A percentile compares a stretch with the other conserved stretches of the same genome.
Conservation (phyloP, 2,888 invertebrate genomes). For the Formica aserva region DNA sequence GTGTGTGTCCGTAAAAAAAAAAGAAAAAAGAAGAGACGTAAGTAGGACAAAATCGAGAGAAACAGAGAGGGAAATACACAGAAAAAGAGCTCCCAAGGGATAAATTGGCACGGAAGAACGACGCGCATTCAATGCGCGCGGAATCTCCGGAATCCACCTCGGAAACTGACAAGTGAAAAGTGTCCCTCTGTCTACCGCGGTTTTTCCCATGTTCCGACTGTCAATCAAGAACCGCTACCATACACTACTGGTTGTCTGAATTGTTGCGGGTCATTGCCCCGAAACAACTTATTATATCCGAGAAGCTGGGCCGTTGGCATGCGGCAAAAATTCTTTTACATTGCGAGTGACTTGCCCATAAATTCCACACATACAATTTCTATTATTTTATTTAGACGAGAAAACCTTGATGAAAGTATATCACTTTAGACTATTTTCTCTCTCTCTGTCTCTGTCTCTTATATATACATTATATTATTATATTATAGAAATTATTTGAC, state of each 20-base stretch:
- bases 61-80: not conserved
- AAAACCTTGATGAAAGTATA: not conserved
- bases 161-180: conserved; percentile 42
- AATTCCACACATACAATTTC: not conserved
- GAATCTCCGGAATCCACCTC: conserved; percentile 40
- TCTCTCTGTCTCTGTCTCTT: too few relatives aligned
- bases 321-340: not conserved
- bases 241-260: conserved; percentile 16
- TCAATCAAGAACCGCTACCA: conserved; percentile 31
- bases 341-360: not conserved
- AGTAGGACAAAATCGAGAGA: not conserved
- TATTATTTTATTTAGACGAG: not conserved
- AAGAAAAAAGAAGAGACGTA: not conserved
- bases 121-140: conserved; percentile 26
- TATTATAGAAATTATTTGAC: too few relatives aligned
- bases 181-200: conserved; percentile 24
- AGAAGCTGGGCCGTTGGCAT: not conserved
- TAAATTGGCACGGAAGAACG: conserved; percentile 33
- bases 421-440: not conserved
- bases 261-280: conserved; percentile 22
- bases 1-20: not conserved
- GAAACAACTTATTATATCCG: conserved; percentile 25
- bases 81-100: conserved; percentile 1
- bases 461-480: too few relatives aligned
- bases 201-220: conserved; percentile 33